Base-by-base conservation (phyloP, 2,888 invertebrate genomes). In the Miltochrista miniata region DNA sequence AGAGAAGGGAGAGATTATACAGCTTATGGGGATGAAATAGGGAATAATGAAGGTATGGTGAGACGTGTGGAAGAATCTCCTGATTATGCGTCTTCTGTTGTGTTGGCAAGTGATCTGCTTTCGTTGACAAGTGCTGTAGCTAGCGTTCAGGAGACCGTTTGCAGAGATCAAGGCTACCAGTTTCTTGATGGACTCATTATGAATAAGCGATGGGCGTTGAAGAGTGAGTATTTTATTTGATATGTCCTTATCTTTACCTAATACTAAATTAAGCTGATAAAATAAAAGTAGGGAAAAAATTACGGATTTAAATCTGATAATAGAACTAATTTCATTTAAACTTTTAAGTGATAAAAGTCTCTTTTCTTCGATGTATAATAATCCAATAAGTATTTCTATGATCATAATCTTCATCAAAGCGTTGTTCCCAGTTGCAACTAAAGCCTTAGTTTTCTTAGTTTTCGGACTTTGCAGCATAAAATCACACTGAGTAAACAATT, bases 131-230 rank as follows among this genome's bases (percentile, higher is more conserved):
- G 88, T 66, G 92, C 92, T 18, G 80, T 93, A 35, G 83, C 87
- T 9, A 86, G 85, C 53, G 85, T 93, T 34, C 76, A 88, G 56
- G 90, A 91, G 48, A 76, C 78, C 31, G 64, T 76, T 1, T 93
- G 93, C 72, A 83, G 90, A 50, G 86, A 90, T 37, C 93, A 93
- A 49, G 92, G 90, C 0, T 84, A 85, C 55, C 77, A 81, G 48
- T 89, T 92, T 37, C 67, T 93, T 56, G 85, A 91, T 65, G 92
- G 92, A 49, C 73, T 93, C 51, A 78, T 90, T 10, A 72, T 79
- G 70, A 91, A 92, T 62, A 91, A 92, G 65, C 80, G 89, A 79
- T 93, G 93, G 93, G 93, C 93, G n/a, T 74, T 93, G 61, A 88
- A 92, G 74, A 92, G 93, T 93, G 68, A 92, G 93, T 92, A 62